Conservation (phyloP, 2,888 invertebrate genomes). For the Hydraecia micacea region DNA sequence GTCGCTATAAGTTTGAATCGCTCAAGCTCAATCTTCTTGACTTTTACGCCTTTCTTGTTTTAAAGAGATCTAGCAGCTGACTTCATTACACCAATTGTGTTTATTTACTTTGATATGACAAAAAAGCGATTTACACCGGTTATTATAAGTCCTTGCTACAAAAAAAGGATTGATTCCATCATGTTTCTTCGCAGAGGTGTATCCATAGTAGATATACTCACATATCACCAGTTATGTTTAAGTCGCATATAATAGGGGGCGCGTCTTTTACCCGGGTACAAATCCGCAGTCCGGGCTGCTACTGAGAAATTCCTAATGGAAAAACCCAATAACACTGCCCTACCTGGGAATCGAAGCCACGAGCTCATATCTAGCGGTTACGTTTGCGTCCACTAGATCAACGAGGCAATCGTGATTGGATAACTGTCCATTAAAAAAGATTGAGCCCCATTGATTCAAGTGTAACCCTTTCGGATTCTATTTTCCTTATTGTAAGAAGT, state of each 20-base stretch:
- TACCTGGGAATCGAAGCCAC: not conserved
- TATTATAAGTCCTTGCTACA: not conserved
- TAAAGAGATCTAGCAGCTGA: not conserved
- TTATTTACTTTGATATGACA: not conserved
- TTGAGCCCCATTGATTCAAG: not conserved
- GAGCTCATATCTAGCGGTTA: not conserved
- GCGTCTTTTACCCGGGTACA: not conserved
- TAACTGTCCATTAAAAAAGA: not conserved
- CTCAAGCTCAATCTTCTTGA: conserved; percentile 37
- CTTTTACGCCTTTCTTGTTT: conserved; percentile 18
- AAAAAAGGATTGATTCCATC: not conserved
- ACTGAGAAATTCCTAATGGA: not conserved
- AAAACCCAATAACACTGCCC: not conserved
- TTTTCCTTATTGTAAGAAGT: conserved; percentile 1
- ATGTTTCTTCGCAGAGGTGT: no score
- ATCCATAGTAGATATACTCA: not conserved
- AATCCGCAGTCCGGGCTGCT: not conserved
- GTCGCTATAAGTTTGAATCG: conserved; percentile 44
- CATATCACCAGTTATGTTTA: not conserved
- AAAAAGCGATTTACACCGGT: not conserved
- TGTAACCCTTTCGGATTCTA: not conserved
- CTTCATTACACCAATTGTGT: not conserved
- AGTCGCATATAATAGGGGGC: not conserved
- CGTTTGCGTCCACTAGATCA: not conserved
- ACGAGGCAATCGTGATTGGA: not conserved